Percentiles rank a stretch among this genome's conserved stretches.
These are phyloP conservation scores for Calameuta idolon DNA, from an alignment of 2,888 invertebrate genomes.

Conservation along the genomic window DNA sequence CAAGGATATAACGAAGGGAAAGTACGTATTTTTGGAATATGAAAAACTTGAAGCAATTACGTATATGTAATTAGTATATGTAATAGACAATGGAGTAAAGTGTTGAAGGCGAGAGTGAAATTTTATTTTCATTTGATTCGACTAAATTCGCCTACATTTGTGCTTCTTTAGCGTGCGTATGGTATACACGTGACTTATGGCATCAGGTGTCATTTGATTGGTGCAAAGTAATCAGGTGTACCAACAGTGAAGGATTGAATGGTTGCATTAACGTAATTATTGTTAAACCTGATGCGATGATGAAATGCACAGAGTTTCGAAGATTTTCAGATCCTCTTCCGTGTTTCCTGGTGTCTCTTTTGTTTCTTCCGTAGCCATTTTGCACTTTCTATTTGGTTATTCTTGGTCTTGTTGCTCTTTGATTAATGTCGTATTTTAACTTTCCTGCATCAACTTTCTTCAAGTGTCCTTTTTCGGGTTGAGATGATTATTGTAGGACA, in stretches of 20 bases:
- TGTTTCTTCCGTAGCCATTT: slow-evolving; percentile 44
- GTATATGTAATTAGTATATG: background rate
- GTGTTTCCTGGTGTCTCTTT: slow-evolving; percentile 65
- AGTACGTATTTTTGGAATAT: background rate
- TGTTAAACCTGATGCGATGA: slow-evolving; percentile 69
- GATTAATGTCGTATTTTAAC: background rate
- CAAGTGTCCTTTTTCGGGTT: background rate
- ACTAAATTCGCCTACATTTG: background rate
- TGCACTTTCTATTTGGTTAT: slow-evolving; percentile 11
- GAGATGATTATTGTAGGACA: background rate
- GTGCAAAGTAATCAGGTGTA: background rate
- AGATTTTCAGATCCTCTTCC: slow-evolving; percentile 81
- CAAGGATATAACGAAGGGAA: slow-evolving; percentile 3
- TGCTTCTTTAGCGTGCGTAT: background rate
- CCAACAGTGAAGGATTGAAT: background rate
- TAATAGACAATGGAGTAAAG: background rate
- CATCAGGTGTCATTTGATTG: background rate
- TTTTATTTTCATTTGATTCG: background rate
- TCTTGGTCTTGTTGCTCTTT: slow-evolving; percentile 3
- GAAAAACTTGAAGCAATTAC: too few relatives aligned
- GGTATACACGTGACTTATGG: background rate
- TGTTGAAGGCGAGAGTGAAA: background rate
- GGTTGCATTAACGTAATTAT: background rate
- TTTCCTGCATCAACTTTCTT: background rate
- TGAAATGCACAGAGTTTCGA: slow-evolving; percentile 76